Evolutionary conservation across 2,888 invertebrate genomes (phyloP).

Genomic region (Lithophane socia): DNA sequence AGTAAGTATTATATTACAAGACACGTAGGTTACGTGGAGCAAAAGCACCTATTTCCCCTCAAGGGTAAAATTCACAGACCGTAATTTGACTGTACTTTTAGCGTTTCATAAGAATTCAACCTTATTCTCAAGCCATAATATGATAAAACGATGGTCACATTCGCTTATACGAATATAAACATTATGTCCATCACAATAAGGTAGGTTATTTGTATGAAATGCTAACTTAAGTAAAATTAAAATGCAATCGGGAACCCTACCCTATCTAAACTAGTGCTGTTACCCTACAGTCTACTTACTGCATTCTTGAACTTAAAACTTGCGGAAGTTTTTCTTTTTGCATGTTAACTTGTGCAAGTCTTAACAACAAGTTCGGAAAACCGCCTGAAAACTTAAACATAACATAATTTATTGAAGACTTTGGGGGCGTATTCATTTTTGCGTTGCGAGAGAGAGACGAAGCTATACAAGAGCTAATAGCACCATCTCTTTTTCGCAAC

Average conservation of each 20-base stretch:
- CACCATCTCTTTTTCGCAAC: neutral
- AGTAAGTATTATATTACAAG: neutral
- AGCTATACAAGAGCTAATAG: neutral
- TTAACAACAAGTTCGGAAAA: neutral
- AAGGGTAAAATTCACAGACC: neutral
- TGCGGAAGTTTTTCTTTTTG: neutral
- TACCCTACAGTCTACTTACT: neutral
- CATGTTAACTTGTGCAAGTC: neutral
- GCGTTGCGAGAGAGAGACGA: neutral
- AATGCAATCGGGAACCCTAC: neutral
- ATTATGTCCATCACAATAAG: neutral
- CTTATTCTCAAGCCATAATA: neutral
- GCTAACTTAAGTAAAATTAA: neutral
- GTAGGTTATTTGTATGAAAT: neutral
- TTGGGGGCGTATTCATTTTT: neutral
- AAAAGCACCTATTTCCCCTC: neutral
- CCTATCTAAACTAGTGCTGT: neutral
- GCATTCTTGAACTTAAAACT: neutral
- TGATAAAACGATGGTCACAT: neutral
- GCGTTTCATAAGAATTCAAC: neutral
- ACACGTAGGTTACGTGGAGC: neutral
- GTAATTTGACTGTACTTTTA: neutral
- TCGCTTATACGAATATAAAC: neutral
- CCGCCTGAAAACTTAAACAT: neutral
- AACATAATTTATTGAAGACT: conserved; percentile 6